phyloP scores from a whole-genome alignment of 2,888 invertebrate genomes.

The Zele albiditarsus region DNA sequence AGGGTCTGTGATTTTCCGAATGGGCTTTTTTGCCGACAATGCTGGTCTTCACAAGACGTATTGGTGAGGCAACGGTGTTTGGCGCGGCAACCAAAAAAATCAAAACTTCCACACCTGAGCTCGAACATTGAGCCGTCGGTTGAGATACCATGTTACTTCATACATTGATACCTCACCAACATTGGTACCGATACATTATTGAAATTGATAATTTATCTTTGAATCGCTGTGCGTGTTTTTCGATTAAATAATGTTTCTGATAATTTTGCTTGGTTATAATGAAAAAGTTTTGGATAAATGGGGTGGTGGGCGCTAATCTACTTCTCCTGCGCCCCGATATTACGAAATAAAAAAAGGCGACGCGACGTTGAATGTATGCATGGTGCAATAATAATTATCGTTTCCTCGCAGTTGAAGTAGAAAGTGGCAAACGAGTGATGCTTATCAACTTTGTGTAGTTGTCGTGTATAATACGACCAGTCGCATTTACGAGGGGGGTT shows the following conservation, averaged over 20 bases:
- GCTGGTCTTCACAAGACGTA: no score
- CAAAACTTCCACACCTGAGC: no score
- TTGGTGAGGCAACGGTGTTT: no score
- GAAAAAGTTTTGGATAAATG: neutral
- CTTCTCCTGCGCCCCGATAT: neutral
- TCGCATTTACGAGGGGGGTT: slow-evolving; percentile 32
- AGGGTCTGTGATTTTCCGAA: no score
- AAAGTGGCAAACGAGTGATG: slow-evolving; percentile 45
- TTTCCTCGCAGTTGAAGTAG: slow-evolving; percentile 28
- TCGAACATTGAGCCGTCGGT: no score
- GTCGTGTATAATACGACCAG: slow-evolving; percentile 44
- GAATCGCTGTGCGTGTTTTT: neutral
- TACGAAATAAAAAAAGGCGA: neutral
- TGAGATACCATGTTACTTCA: no score
- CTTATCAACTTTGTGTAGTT: slow-evolving; percentile 48
- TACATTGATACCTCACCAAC: no score
- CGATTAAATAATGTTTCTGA: neutral
- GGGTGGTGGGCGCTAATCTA: no score
- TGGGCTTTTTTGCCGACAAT: no score
- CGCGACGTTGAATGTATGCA: neutral
- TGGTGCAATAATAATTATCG: slow-evolving; percentile 38
- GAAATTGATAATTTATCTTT: neutral
- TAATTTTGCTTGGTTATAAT: neutral
- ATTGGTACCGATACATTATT: no score
- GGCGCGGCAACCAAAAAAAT: no score